Evolutionary conservation across 2,888 invertebrate species (phyloP), one percentile per base, ranked within the genome.

Genomic region (Tetragonisca angustula): DNA sequence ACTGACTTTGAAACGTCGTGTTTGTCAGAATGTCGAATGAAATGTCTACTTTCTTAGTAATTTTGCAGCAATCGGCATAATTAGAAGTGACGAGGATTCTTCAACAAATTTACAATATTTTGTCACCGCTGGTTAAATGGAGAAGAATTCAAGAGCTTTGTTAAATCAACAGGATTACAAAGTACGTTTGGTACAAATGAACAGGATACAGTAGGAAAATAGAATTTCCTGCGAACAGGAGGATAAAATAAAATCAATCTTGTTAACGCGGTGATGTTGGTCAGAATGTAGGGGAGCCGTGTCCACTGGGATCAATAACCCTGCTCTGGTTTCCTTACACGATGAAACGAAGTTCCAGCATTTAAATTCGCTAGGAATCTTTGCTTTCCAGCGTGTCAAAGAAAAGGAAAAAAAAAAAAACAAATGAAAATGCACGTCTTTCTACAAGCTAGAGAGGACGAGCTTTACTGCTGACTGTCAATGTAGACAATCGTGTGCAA

Each of bases 281-380:
- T 59, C 90, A 89, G 86, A 88, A 89, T 85, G 87, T 61, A 79
- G 88, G 75, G 75, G 84, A 85, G 67, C 50, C 86, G 87, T 85
- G 76, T 89, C 83, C 82, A 81, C 80, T 68, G 67, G 88, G 91
- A 93, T 93, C 93, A 92, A 93, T 93, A 93, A 92, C 91, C 91
- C 93, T 72, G 70, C 68, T 69, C 64, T 82, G 73, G 21, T 82
- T 73, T 81, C 21, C 36, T 74, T 32, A n/a, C 54, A 59, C 36
- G 56, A 62, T 17, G 54, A 5, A 21, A 27, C 9, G 24, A 24
- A 19, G 19, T 27, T 19, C 19, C 19, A 32, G 4, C 21, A 27
- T 19, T 27, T 32, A 62, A 11, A 62, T 32, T 62, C 24, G 9
- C 24, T 13, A 11, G 9, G 9, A 9, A 43, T 19, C 17, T 61